A percentile compares a stretch with the other conserved stretches of the same genome.
phyloP scores from a whole-genome alignment of 92 coral and sea anemone genomes.

The Phymanthus crucifer region DNA sequence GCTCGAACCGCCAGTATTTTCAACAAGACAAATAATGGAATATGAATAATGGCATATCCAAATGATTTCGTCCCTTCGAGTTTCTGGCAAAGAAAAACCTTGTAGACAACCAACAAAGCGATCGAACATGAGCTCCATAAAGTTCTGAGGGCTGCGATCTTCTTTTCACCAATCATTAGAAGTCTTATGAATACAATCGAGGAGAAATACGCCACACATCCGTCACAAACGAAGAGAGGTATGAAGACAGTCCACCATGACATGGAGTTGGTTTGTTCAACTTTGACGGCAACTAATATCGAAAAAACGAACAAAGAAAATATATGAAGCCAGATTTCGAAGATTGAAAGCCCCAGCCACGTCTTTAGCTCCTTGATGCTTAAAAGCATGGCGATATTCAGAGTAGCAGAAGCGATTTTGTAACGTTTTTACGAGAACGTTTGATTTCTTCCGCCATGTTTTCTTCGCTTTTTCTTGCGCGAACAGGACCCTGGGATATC shows the following conservation, averaged over 20 bases:
- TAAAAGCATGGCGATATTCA: slow-evolving; percentile 55
- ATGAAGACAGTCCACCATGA: slow-evolving; percentile 97
- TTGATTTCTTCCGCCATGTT: slow-evolving; percentile 34
- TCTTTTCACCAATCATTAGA: slow-evolving; percentile 69
- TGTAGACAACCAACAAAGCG: slow-evolving; percentile 64
- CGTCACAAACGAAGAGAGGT: slow-evolving; percentile 92
- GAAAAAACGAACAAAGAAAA: slow-evolving; percentile 74
- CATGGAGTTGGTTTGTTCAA: slow-evolving; percentile 63
- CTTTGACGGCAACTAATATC: slow-evolving; percentile 79
- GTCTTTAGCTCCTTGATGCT: slow-evolving; percentile 82
- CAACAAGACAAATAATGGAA: slow-evolving; percentile 85
- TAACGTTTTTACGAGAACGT: background rate
- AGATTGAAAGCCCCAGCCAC: slow-evolving; percentile 95
- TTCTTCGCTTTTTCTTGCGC: background rate
- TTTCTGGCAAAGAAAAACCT: slow-evolving; percentile 76
- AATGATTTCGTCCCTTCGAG: slow-evolving; percentile 60
- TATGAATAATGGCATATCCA: slow-evolving; percentile 80
- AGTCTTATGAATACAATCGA: slow-evolving; percentile 95
- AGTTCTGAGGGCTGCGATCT: slow-evolving; percentile 88
- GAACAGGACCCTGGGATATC: slow-evolving; percentile 28
- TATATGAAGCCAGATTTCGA: slow-evolving; percentile 92
- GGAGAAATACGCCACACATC: slow-evolving; percentile 90
- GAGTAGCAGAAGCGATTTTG: background rate
- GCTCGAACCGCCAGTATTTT: slow-evolving; percentile 84
- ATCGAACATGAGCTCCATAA: slow-evolving; percentile 77